These are phyloP conservation scores for Torymus aiolomorphi DNA, from an alignment of 2,888 invertebrate species.

Conservation along the genomic window DNA sequence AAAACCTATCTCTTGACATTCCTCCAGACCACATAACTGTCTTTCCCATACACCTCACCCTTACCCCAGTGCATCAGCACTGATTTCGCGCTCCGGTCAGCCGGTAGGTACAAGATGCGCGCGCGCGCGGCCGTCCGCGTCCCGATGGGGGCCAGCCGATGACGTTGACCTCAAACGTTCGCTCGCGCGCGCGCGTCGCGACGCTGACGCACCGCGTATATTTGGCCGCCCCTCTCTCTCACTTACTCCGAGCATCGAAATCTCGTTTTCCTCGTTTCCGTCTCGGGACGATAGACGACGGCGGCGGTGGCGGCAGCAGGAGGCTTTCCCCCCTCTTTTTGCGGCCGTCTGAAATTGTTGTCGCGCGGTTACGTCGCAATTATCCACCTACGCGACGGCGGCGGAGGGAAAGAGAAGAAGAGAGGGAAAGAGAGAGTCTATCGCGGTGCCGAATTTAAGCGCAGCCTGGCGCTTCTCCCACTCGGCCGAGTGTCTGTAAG, in stretches of 20 bases:
- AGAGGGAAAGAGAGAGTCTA: slow-evolving; percentile 5
- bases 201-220: slow-evolving; percentile 75
- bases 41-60: too few species aligned
- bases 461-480: slow-evolving; percentile 30
- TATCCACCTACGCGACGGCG: slow-evolving; percentile 48
- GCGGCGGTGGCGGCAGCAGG: too few species aligned
- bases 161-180: slow-evolving; percentile 74
- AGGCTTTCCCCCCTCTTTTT: too few species aligned
- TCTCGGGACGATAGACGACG: not conserved
- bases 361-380: slow-evolving; percentile 55
- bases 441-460: slow-evolving; percentile 48
- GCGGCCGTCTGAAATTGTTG: slow-evolving; percentile 40
- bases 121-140: too few species aligned
- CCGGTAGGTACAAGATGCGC: too few species aligned
- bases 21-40: too few species aligned
- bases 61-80: too few species aligned
- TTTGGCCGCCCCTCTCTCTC: slow-evolving; percentile 67
- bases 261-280: slow-evolving; percentile 37
- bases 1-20: too few species aligned
- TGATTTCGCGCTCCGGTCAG: too few species aligned
- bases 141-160: slow-evolving; percentile 60
- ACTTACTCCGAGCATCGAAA: slow-evolving; percentile 11
- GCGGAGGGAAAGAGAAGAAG: not conserved
- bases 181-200: slow-evolving; percentile 72
- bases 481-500: slow-evolving; percentile 3